Conservation (phyloP, 2,113 vertebrate species). For the Dascyllus trimaculatus region DNA sequence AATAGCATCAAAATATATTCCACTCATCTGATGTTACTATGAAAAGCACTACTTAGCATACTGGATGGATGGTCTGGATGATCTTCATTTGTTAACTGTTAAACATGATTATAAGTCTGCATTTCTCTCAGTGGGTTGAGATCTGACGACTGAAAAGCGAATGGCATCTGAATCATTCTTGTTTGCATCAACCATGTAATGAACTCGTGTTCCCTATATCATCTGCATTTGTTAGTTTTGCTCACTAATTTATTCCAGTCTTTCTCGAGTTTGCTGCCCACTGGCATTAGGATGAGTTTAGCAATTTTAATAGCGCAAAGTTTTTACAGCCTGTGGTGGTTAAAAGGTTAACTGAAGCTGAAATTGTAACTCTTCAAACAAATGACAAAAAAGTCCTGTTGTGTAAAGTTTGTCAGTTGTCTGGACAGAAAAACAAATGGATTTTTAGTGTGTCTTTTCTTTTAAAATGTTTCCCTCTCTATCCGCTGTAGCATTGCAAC, state of each 20-base stretch:
- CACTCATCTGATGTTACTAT: background rate
- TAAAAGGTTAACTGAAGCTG: background rate
- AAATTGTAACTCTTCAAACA: background rate
- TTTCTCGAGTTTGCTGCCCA: background rate
- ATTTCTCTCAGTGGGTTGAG: background rate
- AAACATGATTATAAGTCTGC: background rate
- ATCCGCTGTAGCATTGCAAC: background rate
- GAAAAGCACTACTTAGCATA: background rate
- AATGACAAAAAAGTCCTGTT: background rate
- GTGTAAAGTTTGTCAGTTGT: conserved; percentile 3
- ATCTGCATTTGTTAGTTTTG: background rate
- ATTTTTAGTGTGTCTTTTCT: background rate
- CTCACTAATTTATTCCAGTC: background rate
- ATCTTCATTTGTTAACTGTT: background rate
- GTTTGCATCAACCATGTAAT: background rate
- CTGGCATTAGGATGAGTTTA: background rate
- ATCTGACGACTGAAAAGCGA: background rate
- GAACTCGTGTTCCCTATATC: background rate
- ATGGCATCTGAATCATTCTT: background rate
- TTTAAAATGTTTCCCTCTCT: background rate
- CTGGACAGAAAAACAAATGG: background rate
- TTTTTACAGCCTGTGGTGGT: background rate
- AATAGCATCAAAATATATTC: no score
- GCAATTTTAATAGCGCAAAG: no score
- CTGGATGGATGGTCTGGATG: background rate